Evolutionary conservation across 2,113 vertebrate genomes (phyloP), one percentile per base, ranked within the genome.

Genomic region (Melanostigma gelatinosum): DNA sequence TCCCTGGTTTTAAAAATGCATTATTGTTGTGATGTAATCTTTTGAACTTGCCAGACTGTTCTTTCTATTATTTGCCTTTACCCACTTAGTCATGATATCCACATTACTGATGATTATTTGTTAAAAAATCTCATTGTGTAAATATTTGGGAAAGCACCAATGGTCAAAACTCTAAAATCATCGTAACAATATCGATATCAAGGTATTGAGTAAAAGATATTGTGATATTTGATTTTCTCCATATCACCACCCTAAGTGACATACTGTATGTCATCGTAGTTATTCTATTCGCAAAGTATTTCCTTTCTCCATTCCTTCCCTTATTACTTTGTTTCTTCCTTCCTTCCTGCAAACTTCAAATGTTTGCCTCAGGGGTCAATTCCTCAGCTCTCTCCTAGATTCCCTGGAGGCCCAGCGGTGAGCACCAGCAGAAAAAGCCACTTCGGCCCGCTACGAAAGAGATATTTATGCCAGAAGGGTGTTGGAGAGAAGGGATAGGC

Each of bases 381-480:
- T 87, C 54, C 67, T 80, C 58, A 60, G 61, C 27, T 58, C 75
- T 71, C 55, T 74, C 27, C 69, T 13, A 20, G 64, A 75, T 74
- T 86, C 88, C 73, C 89, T n/a, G 12, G 78, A 81, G 87, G 69
- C 64, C 64, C 16, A 46, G 67, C 8, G 15, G 11, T 77, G 48
- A 88, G 78, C 74, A 70, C 52, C 62, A 15, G 44, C 68, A 88
- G 38, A 38, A 81, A 89, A 82, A 79, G n/a, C 66, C 79, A 86
- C 87, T 89, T 85, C 32, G 34, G 61, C 66, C 75, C 20, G 64
- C 76, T 66, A 84, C 79, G 82, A 85, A 84, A 90, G 84, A 76
- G 87, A 88, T 88, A 91, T 91, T 90, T 87, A 82, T 87, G 87
- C 85, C 86, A 89, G 81, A 78, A 83, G 81, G 88, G 83, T 90